phyloP scores from a whole-genome alignment of 2,888 invertebrate genomes.

The Syritta pipiens region DNA sequence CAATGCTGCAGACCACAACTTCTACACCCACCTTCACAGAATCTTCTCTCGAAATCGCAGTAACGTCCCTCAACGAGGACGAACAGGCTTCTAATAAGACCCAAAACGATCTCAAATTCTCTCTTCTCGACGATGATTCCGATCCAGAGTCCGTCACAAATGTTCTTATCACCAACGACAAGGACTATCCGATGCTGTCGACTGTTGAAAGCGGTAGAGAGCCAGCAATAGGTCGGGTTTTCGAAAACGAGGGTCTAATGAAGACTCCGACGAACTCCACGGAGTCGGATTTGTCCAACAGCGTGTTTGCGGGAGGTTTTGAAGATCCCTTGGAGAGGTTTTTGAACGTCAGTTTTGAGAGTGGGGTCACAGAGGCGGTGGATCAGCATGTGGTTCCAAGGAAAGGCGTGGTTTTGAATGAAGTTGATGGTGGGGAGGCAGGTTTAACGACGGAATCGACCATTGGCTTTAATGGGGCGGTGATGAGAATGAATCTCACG shows the following conservation, averaged over 20 bases:
- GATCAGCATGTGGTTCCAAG: constrained; percentile 34
- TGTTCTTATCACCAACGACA: neutral
- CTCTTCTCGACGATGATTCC: neutral
- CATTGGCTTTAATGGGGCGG: no score
- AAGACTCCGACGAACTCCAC: neutral
- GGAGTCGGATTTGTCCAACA: neutral
- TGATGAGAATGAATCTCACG: no score
- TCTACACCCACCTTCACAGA: neutral
- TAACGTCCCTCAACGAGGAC: no score
- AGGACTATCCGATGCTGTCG: neutral
- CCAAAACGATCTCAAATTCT: no score
- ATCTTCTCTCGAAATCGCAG: no score
- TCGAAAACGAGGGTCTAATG: constrained; percentile 1
- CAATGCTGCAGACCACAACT: no score
- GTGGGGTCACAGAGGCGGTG: neutral
- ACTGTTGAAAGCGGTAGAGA: no score
- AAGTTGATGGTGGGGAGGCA: no score
- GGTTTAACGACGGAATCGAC: no score
- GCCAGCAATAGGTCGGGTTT: neutral
- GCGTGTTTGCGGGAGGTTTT: neutral
- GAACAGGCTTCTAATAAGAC: no score
- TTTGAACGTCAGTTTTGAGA: neutral
- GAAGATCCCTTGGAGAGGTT: neutral
- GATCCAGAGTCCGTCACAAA: neutral
- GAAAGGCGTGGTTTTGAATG: constrained; percentile 20